A percentile compares a stretch with the other conserved stretches of the same genome.
Evolutionary conservation across 1,140 invertebrate genomes (phyloP).

Genomic region (Sitobion miscanthi): DNA sequence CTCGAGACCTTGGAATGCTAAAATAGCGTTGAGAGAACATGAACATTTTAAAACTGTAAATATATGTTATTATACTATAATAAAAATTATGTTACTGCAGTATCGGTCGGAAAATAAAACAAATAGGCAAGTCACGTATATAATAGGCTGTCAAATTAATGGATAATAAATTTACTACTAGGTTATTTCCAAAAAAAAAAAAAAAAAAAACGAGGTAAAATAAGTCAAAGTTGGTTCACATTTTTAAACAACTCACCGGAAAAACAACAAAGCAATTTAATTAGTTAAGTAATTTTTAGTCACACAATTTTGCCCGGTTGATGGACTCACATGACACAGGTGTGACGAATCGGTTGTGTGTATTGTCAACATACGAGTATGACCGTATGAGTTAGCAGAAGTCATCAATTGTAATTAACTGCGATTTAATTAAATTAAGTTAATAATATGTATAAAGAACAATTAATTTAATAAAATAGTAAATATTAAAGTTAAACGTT

Average conservation of each 20-base stretch:
- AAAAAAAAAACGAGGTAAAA: neutral
- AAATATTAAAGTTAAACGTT: neutral
- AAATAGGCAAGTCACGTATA: slow-evolving; percentile 1
- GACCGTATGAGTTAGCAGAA: neutral
- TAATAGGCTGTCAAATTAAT: neutral
- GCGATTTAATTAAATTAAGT: neutral
- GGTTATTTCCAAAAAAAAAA: neutral
- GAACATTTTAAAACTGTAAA: neutral
- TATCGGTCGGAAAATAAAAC: neutral
- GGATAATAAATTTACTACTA: neutral
- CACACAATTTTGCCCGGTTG: neutral
- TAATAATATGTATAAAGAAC: neutral
- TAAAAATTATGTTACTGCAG: neutral
- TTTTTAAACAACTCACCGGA: neutral
- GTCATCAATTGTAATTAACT: neutral
- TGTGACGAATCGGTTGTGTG: neutral
- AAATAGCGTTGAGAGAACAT: neutral
- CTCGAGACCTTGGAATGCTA: neutral
- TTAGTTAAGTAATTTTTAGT: neutral
- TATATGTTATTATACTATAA: neutral
- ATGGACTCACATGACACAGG: neutral
- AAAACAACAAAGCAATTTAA: neutral
- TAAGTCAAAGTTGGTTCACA: neutral
- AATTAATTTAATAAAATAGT: neutral
- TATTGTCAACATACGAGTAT: neutral